Percentiles rank a stretch among this genome's conserved stretches.
Conservation (phyloP, 2,888 invertebrate species). For the Bruchidius siliquastri region DNA sequence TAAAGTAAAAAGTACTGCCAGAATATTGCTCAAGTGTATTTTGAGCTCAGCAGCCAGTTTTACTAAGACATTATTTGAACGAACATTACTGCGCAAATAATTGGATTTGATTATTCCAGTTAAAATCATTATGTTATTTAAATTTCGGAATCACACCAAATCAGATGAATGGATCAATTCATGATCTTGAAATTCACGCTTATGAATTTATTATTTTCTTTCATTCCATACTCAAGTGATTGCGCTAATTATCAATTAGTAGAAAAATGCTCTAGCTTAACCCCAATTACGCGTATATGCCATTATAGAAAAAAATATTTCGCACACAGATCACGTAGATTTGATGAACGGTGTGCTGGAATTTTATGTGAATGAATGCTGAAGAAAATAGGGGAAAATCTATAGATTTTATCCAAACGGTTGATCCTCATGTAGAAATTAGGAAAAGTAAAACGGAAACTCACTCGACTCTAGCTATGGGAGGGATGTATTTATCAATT, state of each 20-base stretch:
- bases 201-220: too few relatives aligned
- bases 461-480: constrained; percentile 12
- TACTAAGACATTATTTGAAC: too few relatives aligned
- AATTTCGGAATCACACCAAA: too few relatives aligned
- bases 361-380: not conserved
- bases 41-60: too few relatives aligned
- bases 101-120: too few relatives aligned
- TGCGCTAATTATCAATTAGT: not conserved
- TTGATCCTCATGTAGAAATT: constrained; percentile 30
- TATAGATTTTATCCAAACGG: constrained; percentile 34
- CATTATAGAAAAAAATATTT: not conserved
- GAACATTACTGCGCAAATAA: too few relatives aligned
- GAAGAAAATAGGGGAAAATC: constrained; percentile 19
- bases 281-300: not conserved
- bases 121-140: too few relatives aligned
- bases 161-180: too few relatives aligned
- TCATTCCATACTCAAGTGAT: not conserved
- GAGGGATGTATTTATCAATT: constrained; percentile 25
- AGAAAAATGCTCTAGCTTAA: not conserved
- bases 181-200: too few relatives aligned
- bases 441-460: constrained; percentile 30
- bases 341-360: not conserved
- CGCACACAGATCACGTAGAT: not conserved
- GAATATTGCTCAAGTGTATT: too few relatives aligned
- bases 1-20: too few relatives aligned